Evolutionary conservation across 2,797 vertebrate genomes (phyloP), one percentile per base, ranked within the genome.

Genomic region (Spatula clypeata): DNA sequence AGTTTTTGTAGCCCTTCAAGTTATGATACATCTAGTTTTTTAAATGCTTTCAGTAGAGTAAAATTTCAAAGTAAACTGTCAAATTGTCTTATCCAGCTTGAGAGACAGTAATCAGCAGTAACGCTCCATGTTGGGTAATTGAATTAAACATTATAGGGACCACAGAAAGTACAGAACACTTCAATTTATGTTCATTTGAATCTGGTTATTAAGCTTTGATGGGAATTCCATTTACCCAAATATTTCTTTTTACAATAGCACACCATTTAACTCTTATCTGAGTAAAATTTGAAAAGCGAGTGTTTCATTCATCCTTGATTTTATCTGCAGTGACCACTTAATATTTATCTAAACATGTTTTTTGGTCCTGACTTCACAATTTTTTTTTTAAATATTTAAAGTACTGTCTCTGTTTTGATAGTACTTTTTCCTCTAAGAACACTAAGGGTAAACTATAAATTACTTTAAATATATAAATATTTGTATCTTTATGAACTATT

Each of bases 1-100:
- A 67, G 53, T 66, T 88, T 90, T 89, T 92, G 53, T 64, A 92
- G 36, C 60, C 32, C 72, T 72, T 97, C 86, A 88, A 94, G 85
- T 95, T 92, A 81, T 88, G 94, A 93, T 95, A 96, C 92, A 31
- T 95, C 80, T 97, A 72, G 85, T 93, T 96, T 97, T 96, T 85
- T 84, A 97, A 94, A 96, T 96, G 76, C 87, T 94, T 97, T 98
- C 98, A 96, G 71, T 97, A 26, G 20, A 94, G 92, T 93, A 95
- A 96, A 95, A 98, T 91, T 97, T 90, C 67, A 20, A 92, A 95
- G 73, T 95, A 91, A 97, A 92, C 94, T 98, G 96, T 95, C 96
- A 97, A 91, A 84, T 97, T 90, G 91, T 90, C 96, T 97, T 96
- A 98, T 96, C 91, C 97, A 96, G 98, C 98, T 98, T 97, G 96